Evolutionary conservation across 1,140 invertebrate genomes (phyloP).

Genomic region (Galleria mellonella): DNA sequence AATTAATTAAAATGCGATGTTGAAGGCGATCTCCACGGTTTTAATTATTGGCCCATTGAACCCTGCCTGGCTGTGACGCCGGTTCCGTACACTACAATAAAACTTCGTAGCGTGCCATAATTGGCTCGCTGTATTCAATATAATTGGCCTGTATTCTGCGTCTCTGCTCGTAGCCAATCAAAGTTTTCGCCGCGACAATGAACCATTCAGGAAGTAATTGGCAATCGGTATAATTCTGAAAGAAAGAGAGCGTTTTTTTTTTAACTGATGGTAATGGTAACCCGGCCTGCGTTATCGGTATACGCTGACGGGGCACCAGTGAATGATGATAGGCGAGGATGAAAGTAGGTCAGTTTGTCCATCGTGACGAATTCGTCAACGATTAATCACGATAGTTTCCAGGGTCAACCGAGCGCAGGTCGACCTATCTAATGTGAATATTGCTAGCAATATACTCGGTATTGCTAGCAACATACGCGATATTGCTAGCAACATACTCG

Average conservation of each 20-base stretch:
- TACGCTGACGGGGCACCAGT: too few relatives aligned
- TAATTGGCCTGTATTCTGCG: slow-evolving; percentile 8
- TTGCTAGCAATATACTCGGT: too few relatives aligned
- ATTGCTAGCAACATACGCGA: too few relatives aligned
- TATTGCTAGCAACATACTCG: too few relatives aligned
- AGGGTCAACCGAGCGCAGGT: too few relatives aligned
- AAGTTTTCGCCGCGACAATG: slow-evolving; percentile 10
- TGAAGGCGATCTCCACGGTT: not conserved
- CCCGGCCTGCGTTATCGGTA: too few relatives aligned
- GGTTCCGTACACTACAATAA: slow-evolving; percentile 6
- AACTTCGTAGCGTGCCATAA: slow-evolving; percentile 10
- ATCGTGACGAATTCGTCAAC: too few relatives aligned
- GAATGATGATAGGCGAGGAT: too few relatives aligned
- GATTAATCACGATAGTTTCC: too few relatives aligned
- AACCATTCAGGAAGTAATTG: slow-evolving; percentile 2
- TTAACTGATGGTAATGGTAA: too few relatives aligned
- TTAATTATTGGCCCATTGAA: slow-evolving; percentile 8
- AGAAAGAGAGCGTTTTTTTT: not conserved
- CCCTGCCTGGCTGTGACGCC: slow-evolving; percentile 2
- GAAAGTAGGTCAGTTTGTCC: too few relatives aligned
- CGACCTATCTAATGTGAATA: too few relatives aligned
- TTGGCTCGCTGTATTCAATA: slow-evolving; percentile 9
- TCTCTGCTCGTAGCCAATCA: slow-evolving; percentile 4
- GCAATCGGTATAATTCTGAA: not conserved
- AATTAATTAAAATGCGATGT: slow-evolving; percentile 7